Evolutionary conservation across 2,888 invertebrate species (phyloP).

Genomic region (Maniola hyperantus): DNA sequence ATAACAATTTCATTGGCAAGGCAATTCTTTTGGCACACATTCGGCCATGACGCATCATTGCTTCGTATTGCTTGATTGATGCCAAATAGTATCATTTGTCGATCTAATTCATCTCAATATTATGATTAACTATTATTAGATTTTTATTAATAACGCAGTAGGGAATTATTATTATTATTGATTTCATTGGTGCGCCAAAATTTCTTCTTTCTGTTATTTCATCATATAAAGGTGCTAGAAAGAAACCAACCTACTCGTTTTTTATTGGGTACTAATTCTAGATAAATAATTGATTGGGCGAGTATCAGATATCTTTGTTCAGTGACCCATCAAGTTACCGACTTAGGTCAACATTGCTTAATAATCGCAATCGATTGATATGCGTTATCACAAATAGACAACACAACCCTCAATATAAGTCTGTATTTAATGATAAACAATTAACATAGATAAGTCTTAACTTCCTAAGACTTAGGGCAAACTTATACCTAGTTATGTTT

Average conservation of each 20-base stretch:
- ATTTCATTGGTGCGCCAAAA: neutral
- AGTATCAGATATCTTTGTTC: too few species aligned
- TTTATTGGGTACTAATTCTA: too few species aligned
- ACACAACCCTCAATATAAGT: too few species aligned
- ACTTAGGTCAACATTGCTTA: too few species aligned
- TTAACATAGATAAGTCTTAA: too few species aligned
- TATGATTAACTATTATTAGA: conserved; percentile 28
- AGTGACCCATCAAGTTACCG: too few species aligned
- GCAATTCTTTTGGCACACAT: conserved; percentile 21
- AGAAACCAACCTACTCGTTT: too few species aligned
- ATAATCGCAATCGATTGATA: too few species aligned
- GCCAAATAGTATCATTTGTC: conserved; percentile 27
- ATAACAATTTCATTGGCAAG: conserved; percentile 3
- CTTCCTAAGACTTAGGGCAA: neutral
- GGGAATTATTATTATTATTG: conserved; percentile 2
- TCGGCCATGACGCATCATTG: conserved; percentile 22
- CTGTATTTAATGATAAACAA: too few species aligned
- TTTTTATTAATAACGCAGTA: conserved; percentile 9
- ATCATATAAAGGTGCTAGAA: neutral
- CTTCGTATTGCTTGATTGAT: conserved; percentile 33
- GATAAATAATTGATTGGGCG: too few species aligned
- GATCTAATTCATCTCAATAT: conserved; percentile 28
- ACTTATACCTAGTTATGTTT: neutral
- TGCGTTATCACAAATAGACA: too few species aligned
- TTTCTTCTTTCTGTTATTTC: neutral